Conservation (phyloP, 2,888 invertebrate species). For the Zaprionus obscuricornis region DNA sequence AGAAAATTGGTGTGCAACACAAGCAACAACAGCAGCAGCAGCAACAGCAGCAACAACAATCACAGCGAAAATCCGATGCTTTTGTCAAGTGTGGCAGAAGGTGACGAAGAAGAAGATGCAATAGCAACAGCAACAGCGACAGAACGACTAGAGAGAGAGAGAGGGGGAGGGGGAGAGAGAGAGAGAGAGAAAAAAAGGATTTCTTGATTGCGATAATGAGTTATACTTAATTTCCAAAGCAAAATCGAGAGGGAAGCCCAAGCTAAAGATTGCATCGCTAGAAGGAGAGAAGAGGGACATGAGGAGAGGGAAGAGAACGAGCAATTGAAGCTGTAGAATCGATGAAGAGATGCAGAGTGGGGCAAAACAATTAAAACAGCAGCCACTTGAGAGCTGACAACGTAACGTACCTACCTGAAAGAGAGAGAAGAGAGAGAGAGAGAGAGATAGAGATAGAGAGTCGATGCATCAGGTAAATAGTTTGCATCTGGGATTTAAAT, state of each 20-base stretch:
- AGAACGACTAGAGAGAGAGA: not conserved
- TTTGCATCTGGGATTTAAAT: conserved; percentile 24
- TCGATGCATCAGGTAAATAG: conserved; percentile 7
- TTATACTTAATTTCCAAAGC: conserved; percentile 69
- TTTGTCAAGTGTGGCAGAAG: conserved; percentile 55
- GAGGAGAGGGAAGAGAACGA: not conserved
- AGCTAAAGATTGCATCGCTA: too few relatives aligned
- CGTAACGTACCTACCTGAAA: conserved; percentile 30
- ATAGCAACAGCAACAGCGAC: conserved; percentile 7
- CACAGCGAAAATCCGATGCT: conserved; percentile 29
- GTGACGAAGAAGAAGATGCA: conserved; percentile 11
- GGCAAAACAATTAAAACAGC: conserved; percentile 48
- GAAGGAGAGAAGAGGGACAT: too few relatives aligned
- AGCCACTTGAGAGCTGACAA: conserved; percentile 52
- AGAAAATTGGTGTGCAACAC: conserved; percentile 79
- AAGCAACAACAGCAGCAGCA: too few relatives aligned
- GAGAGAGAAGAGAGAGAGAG: too few relatives aligned
- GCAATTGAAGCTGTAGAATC: too few relatives aligned
- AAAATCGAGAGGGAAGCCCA: conserved; percentile 33
- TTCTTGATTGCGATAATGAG: conserved; percentile 77
- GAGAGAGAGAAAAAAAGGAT: conserved; percentile 52
- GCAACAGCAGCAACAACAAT: conserved; percentile 30
- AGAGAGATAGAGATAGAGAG: too few relatives aligned
- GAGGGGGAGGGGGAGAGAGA: not conserved
- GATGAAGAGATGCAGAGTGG: too few relatives aligned